Base-by-base conservation (phyloP, 2,797 vertebrate species). In the Epinephelus awoara region DNA sequence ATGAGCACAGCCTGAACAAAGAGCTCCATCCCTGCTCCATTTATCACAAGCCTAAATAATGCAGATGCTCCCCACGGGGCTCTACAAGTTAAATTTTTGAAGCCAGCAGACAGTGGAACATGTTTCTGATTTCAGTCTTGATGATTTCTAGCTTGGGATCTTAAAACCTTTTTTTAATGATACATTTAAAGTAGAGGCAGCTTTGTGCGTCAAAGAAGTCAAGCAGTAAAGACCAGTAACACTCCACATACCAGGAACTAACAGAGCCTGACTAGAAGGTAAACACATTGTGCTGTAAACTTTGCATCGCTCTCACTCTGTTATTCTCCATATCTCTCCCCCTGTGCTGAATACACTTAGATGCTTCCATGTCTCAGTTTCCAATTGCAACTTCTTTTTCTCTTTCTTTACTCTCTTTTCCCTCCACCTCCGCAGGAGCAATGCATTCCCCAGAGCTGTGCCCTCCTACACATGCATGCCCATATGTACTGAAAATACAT, bases 401-500 rank as follows among this genome's bases (percentile, higher is more conserved):
- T 54, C 17, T 21, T 57, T 67, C 25, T 75, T 51, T 1, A 29
- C 47, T 46, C 14, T 34, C 19, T 34, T 49, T 52, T 59, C 11
- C 15, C 62, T 50, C 71, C 64, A 40, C 46, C 69, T 44, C 40
- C 40, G n/a, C 44, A 67, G 21, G 62, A 65, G 18, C 50, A 65
- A 69, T 38, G 3, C 63, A 85, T 83, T 84, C 74, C 82, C 70
- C 52, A 52, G 8, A 56, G 66, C 55, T 58, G 56, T 67, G 46
- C 64, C 75, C 68, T 65, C 59, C 59, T 14, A 83, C 77, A 69
- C 68, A 76, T 56, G 49, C 70, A 79, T 63, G 42, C 56, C 68
- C 57, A 79, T 72, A 50, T 0, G 1, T 2, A 56, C 18, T 52
- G 49, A 55, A 58, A 62, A 79, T 65, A 54, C 29, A 67, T 63